phyloP scores from a whole-genome alignment of 2,888 invertebrate genomes.

The Drosophila nr. medialis region DNA sequence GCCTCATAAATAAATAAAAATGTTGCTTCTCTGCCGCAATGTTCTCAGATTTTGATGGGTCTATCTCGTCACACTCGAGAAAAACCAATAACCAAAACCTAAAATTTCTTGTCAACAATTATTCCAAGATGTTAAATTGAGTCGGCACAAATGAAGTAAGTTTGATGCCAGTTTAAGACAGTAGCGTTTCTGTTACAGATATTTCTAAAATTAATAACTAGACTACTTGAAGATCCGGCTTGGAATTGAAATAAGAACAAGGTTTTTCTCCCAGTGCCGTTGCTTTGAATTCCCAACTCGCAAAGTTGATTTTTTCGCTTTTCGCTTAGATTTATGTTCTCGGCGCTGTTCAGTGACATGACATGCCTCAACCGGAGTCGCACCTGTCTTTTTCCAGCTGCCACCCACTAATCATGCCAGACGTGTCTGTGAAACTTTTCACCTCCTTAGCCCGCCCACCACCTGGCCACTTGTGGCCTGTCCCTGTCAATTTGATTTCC shows the following conservation, averaged over 20 bases:
- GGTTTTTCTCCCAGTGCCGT: not conserved
- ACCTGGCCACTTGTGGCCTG: slow-evolving; percentile 61
- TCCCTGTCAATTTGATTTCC: slow-evolving; percentile 73
- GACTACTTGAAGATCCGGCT: not conserved
- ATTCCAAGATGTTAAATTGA: too few species aligned
- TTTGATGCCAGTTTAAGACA: not conserved
- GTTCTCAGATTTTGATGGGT: slow-evolving; percentile 46
- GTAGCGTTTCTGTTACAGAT: not conserved
- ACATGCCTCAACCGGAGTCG: slow-evolving; percentile 52
- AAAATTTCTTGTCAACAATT: too few species aligned
- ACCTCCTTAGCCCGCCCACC: not conserved
- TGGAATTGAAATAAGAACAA: not conserved
- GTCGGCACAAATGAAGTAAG: too few species aligned
- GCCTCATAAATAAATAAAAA: slow-evolving; percentile 64
- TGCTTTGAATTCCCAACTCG: not conserved
- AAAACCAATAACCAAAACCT: not conserved
- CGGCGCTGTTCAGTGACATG: slow-evolving; percentile 48
- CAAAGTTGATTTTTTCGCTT: not conserved
- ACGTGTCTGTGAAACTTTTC: slow-evolving; percentile 51
- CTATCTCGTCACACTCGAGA: slow-evolving; percentile 16
- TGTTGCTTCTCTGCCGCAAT: slow-evolving; percentile 11
- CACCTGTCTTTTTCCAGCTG: slow-evolving; percentile 34
- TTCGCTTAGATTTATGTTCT: slow-evolving; percentile 62
- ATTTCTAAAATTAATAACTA: not conserved
- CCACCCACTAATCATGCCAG: slow-evolving; percentile 60